Percentiles rank a stretch among this genome's conserved stretches.
These are phyloP conservation scores for Orientallactaga sibirica DNA, from an alignment of 2,797 vertebrate species.

Conservation along the genomic window DNA sequence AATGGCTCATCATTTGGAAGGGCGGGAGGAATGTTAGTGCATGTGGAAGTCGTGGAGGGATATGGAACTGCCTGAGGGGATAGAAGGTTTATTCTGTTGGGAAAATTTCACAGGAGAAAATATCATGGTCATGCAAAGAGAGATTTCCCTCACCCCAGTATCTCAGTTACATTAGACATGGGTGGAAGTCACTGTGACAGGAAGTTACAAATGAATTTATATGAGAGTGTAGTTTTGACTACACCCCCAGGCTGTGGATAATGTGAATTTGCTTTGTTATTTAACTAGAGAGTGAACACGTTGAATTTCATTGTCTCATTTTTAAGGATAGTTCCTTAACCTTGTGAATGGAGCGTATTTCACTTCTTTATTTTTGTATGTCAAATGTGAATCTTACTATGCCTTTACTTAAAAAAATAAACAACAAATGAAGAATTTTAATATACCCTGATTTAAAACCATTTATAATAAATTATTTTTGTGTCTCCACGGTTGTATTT, in stretches of 20 bases:
- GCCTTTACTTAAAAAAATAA: conserved; percentile 47
- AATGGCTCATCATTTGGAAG: not conserved
- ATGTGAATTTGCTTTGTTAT: conserved; percentile 65
- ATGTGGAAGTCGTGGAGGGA: not conserved
- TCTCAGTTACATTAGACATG: not conserved
- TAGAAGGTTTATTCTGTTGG: not conserved
- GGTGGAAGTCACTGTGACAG: not conserved
- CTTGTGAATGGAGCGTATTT: conserved; percentile 38
- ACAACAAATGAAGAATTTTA: conserved; percentile 37
- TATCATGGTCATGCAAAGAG: not conserved
- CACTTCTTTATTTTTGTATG: conserved; percentile 55
- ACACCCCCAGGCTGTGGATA: not conserved
- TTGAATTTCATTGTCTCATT: conserved; percentile 11
- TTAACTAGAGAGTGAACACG: conserved; percentile 2
- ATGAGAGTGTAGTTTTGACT: not conserved
- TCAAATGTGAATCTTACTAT: conserved; percentile 30
- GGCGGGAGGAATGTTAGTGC: not conserved
- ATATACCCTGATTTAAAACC: conserved; percentile 49
- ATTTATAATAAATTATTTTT: conserved; percentile 85
- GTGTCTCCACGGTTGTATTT: not conserved
- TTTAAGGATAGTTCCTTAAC: conserved; percentile 57
- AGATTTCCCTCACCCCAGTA: not conserved
- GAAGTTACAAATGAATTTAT: too few relatives aligned
- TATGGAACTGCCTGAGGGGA: not conserved
- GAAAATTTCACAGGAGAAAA: conserved; percentile 10